phyloP scores from a whole-genome alignment of 2,888 invertebrate species.

The Auanema freiburgensis region DNA sequence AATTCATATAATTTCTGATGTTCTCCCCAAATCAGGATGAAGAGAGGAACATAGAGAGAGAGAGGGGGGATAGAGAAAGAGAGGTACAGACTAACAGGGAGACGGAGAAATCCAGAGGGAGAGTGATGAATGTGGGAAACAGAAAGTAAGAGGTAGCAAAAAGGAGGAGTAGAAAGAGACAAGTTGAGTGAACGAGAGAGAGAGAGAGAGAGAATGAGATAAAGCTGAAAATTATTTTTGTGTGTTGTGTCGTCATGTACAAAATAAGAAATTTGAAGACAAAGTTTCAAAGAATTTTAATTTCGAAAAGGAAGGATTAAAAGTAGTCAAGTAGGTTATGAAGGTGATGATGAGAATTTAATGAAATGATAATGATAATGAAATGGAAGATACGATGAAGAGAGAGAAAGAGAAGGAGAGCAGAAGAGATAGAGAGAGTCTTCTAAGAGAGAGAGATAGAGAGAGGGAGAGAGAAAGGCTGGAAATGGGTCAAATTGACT shows the following conservation, averaged over 20 bases:
- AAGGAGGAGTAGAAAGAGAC: background rate
- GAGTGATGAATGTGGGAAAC: constrained; percentile 4
- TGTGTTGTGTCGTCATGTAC: background rate
- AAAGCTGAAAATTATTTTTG: constrained; percentile 1
- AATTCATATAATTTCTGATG: constrained; percentile 1
- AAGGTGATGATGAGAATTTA: background rate
- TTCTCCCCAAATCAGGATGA: constrained; percentile 1
- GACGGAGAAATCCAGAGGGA: constrained; percentile 7
- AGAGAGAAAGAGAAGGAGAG: constrained; percentile 2
- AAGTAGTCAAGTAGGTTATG: background rate
- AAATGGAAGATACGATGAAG: background rate
- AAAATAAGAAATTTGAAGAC: background rate
- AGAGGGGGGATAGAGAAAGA: constrained; percentile 9
- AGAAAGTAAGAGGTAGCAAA: background rate
- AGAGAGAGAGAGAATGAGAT: background rate
- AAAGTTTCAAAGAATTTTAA: background rate
- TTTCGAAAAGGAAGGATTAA: background rate
- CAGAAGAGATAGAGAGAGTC: constrained; percentile 5
- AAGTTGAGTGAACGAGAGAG: background rate
- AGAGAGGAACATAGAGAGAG: constrained; percentile 1
- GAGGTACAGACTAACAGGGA: background rate
- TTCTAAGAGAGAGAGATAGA: constrained; percentile 4
- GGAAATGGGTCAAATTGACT: background rate
- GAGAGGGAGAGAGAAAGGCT: constrained; percentile 1
- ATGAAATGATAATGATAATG: background rate